A percentile compares a stretch with the other conserved stretches of the same genome.
Conservation (phyloP, 2,797 vertebrate species). For the Urosaurus nigricauda region DNA sequence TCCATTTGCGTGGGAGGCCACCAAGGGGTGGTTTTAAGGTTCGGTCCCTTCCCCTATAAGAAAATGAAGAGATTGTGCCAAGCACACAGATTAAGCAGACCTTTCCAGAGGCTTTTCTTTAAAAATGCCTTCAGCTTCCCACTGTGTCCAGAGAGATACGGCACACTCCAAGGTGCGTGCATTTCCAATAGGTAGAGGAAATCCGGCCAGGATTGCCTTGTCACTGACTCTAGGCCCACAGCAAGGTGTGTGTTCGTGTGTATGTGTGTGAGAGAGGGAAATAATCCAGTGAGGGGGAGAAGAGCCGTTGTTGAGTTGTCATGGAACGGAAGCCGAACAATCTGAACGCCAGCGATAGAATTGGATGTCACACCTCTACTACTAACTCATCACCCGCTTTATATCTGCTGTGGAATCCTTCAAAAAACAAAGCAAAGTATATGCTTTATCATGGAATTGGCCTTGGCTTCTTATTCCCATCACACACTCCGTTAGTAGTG, state of each 20-base stretch:
- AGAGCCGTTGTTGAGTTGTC: too few species aligned
- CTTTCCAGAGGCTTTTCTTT: background rate
- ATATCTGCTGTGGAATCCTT: background rate
- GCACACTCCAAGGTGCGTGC: background rate
- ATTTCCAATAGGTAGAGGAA: background rate
- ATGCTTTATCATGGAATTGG: too few species aligned
- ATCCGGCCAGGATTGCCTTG: background rate
- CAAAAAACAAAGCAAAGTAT: too few species aligned
- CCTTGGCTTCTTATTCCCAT: background rate
- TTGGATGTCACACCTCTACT: background rate
- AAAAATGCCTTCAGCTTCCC: conserved; percentile 30
- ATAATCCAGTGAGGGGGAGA: background rate
- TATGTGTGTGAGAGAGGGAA: too few species aligned
- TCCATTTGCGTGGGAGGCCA: background rate
- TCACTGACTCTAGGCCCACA: background rate
- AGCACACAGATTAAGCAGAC: background rate
- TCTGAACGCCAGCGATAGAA: background rate
- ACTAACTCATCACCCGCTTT: background rate
- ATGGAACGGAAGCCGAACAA: background rate
- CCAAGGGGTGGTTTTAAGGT: conserved; percentile 21
- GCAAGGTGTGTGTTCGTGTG: too few species aligned
- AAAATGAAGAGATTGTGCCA: conserved; percentile 20
- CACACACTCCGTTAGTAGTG: too few species aligned
- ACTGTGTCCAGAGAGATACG: conserved; percentile 10
- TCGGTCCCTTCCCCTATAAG: background rate